Evolutionary conservation across 1,140 invertebrate genomes (phyloP).

Genomic region (Hormaphis cornu): DNA sequence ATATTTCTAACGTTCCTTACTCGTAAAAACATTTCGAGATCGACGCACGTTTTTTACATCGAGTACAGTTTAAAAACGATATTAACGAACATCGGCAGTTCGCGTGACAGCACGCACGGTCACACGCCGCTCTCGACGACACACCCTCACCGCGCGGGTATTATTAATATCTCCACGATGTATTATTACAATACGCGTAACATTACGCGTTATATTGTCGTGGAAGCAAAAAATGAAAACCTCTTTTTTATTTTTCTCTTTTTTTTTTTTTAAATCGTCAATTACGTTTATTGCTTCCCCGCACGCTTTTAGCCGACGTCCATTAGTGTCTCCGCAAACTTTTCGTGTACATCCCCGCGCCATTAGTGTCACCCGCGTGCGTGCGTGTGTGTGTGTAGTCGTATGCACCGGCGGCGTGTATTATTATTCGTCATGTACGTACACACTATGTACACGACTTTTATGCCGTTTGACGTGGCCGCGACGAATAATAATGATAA

Average conservation of each 20-base stretch:
- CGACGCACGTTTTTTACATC: background rate
- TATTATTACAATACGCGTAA: background rate
- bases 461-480: slow-evolving; percentile 8
- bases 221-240: too few relatives aligned
- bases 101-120: slow-evolving; percentile 17
- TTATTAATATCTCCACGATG: too few relatives aligned
- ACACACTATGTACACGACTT: too few relatives aligned
- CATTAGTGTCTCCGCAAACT: slow-evolving; percentile 25
- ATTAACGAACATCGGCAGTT: background rate
- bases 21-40: too few relatives aligned
- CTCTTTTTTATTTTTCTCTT: too few relatives aligned
- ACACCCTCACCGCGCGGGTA: background rate
- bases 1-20: too few relatives aligned
- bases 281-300: slow-evolving; percentile 29
- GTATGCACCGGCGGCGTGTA: too few relatives aligned
- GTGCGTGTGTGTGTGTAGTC: too few relatives aligned
- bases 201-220: too few relatives aligned
- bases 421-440: too few relatives aligned
- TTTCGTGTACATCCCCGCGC: slow-evolving; percentile 24
- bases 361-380: slow-evolving; percentile 19
- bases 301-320: slow-evolving; percentile 28
- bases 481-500: background rate
- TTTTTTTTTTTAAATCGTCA: slow-evolving; percentile 17
- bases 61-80: background rate
- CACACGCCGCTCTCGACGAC: background rate